Evolutionary conservation across 2,888 invertebrate genomes (phyloP), one percentile per base, ranked within the genome.

Genomic region (Drosophila conformis): DNA sequence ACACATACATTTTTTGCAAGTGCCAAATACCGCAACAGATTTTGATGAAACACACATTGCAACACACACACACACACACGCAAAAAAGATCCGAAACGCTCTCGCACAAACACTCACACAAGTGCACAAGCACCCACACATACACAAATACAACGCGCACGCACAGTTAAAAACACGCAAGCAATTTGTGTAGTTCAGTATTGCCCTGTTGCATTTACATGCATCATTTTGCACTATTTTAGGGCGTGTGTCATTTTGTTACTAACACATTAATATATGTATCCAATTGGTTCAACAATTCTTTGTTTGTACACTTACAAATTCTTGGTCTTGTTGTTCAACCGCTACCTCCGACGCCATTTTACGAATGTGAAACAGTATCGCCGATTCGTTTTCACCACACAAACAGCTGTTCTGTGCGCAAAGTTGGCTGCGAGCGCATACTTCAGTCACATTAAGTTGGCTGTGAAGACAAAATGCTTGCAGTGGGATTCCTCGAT

Each of bases 341-440:
- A 81, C 80, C 78, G 82, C 82, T 82, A 82, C 68, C 76, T 82
- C 79, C 79, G 81, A 81, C 81, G 81, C 81, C 81, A 81, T 81
- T 81, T 81, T 81, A 79, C 79, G 79, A 79, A 79, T 79, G 78
- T 78, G 80, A 78, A 79, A 71, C 67, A 78, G 56, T 80, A 66
- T 79, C 60, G 68, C 62, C 62, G 64, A 65, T 62, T 76, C 62
- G 78, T 76, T 79, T 79, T 78, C 76, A 78, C 78, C 78, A 78
- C 76, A 62, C 53, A 59, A 78, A 64, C 77, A 78, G 80, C 78
- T 78, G 78, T 79, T 78, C 46, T 31, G 49, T 36, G 48, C 51
- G 71, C 61, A 38, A 79, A 68, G 78, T 79, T 78, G 67, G 77
- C 76, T 79, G 76, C 67, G 61, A 79, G 57, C 69, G 38, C 35